Conservation (phyloP, 37 sponge, comb jelly and placozoan genomes). For the Geodia barretti region DNA sequence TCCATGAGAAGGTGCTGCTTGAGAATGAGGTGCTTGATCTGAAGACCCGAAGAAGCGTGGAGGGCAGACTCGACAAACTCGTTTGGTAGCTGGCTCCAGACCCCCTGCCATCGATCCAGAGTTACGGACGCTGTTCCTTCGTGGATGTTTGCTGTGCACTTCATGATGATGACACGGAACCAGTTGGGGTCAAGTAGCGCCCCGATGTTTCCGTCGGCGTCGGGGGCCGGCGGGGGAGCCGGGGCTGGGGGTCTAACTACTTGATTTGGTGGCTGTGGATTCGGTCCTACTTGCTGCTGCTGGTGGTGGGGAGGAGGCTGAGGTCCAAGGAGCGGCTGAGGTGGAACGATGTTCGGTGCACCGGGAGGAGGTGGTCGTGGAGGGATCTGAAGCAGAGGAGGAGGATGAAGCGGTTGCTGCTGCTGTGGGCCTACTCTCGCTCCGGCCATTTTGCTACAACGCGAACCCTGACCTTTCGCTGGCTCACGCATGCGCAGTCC, state of each 20-base stretch:
- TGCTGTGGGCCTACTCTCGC: neutral
- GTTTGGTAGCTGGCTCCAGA: slow-evolving; percentile 37
- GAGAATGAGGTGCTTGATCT: slow-evolving; percentile 38
- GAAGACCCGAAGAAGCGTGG: slow-evolving; percentile 14
- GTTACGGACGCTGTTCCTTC: slow-evolving; percentile 45
- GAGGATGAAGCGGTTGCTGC: slow-evolving; percentile 6
- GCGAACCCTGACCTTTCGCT: too few relatives aligned
- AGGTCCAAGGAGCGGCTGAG: neutral
- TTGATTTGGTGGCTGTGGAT: slow-evolving; percentile 1
- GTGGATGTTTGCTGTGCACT: slow-evolving; percentile 34
- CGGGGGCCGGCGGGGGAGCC: neutral
- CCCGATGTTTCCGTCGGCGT: neutral
- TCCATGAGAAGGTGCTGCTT: slow-evolving; percentile 14
- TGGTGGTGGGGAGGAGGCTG: neutral
- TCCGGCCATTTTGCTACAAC: too few relatives aligned
- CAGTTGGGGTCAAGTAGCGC: slow-evolving; percentile 29
- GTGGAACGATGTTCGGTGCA: neutral
- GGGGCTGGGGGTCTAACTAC: neutral
- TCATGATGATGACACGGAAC: slow-evolving; percentile 56
- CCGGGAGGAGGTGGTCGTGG: neutral
- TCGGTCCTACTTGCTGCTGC: neutral
- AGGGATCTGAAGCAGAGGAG: slow-evolving; percentile 48
- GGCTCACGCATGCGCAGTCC: too few relatives aligned
- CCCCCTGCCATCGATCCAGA: slow-evolving; percentile 24
- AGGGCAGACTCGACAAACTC: slow-evolving; percentile 45